Evolutionary conservation across 2,797 vertebrate genomes (phyloP).

Genomic region (Megaceryle alcyon): DNA sequence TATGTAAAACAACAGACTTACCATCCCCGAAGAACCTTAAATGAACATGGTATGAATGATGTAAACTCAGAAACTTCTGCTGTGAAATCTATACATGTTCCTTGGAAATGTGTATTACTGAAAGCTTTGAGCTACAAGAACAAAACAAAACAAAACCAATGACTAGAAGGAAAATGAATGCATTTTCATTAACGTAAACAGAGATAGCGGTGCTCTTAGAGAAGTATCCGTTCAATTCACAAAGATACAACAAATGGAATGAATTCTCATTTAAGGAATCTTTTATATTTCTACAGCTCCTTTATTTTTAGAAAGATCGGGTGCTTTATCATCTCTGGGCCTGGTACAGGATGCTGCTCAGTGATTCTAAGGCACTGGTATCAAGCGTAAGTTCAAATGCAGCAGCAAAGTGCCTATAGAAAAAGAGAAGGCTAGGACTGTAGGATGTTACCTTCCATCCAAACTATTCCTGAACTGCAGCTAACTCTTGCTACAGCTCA

Average conservation of each 20-base stretch:
- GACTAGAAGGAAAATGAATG: constrained; percentile 44
- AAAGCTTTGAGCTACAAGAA: constrained; percentile 84
- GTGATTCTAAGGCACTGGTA: background rate
- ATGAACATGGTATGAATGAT: constrained; percentile 80
- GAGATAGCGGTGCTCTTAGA: background rate
- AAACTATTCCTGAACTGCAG: background rate
- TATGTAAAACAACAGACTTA: constrained; percentile 75
- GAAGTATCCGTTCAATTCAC: background rate
- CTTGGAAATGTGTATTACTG: constrained; percentile 80
- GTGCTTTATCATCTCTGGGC: background rate
- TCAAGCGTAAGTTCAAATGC: background rate
- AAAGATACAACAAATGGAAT: background rate
- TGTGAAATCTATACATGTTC: constrained; percentile 81
- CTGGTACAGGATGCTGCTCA: background rate
- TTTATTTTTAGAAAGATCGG: background rate
- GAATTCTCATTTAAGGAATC: background rate
- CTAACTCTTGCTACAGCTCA: background rate
- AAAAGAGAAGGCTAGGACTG: background rate
- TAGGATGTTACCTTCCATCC: background rate
- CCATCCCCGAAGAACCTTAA: constrained; percentile 88
- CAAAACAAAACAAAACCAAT: constrained; percentile 58
- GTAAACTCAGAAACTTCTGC: constrained; percentile 76
- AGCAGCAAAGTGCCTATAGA: background rate
- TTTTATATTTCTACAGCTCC: background rate
- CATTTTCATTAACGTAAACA: constrained; percentile 29